A percentile compares a stretch with the other conserved stretches of the same genome.
These are phyloP conservation scores for Tachyglossus aculeatus DNA, from an alignment of 2,797 vertebrate genomes.

Conservation along the genomic window DNA sequence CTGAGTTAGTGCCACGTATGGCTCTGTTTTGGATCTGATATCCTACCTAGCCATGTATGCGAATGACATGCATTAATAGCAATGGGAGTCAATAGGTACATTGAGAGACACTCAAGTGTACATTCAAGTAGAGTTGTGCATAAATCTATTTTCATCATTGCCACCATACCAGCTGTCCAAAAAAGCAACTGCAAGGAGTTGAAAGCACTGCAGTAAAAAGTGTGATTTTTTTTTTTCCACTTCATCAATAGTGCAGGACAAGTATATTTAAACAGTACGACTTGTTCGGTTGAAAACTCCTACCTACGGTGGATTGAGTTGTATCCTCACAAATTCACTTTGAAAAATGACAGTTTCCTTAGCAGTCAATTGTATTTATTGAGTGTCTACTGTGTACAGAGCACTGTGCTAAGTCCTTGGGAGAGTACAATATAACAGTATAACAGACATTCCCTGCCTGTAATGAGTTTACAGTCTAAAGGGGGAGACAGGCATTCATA, in stretches of 20 bases:
- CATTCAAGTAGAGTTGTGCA: background rate
- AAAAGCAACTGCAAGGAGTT: constrained; percentile 1
- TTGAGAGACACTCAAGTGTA: constrained; percentile 25
- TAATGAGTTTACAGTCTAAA: no score
- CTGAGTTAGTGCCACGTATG: background rate
- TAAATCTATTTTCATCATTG: constrained; percentile 12
- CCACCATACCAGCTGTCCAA: constrained; percentile 12
- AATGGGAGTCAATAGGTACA: background rate
- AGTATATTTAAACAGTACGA: background rate
- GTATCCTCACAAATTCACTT: background rate
- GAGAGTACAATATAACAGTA: no score
- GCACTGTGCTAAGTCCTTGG: no score
- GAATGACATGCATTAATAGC: background rate
- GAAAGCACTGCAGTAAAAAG: background rate
- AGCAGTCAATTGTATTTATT: no score
- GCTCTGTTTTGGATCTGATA: background rate
- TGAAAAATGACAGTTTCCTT: constrained; percentile 7
- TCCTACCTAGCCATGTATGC: constrained; percentile 12
- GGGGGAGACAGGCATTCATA: no score
- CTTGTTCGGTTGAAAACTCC: background rate
- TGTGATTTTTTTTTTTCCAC: background rate
- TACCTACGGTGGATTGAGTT: background rate
- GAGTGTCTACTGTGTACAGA: no score
- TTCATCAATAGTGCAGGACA: background rate
- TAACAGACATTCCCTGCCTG: no score